A percentile compares a stretch with the other conserved stretches of the same genome.
Evolutionary conservation across 2,888 invertebrate genomes (phyloP).

Genomic region (Gari tellinella): DNA sequence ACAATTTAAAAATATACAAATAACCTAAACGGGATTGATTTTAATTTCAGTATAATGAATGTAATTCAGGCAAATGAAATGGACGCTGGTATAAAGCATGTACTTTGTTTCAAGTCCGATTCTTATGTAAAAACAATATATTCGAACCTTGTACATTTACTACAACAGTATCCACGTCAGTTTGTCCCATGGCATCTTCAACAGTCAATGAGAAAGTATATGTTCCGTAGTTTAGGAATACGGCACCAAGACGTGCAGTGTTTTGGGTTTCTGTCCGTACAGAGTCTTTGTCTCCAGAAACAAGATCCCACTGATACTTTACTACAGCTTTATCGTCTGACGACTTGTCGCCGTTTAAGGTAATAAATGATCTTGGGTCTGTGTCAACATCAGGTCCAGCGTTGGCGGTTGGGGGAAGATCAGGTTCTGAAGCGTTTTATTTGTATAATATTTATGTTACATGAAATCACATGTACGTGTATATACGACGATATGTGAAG

Average conservation of each 20-base stretch:
- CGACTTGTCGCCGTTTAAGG: slow-evolving; percentile 28
- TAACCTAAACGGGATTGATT: too few relatives aligned
- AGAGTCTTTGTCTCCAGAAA: slow-evolving; percentile 2
- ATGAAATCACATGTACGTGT: too few relatives aligned
- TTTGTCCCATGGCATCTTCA: slow-evolving; percentile 31
- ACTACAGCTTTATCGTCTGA: slow-evolving; percentile 36
- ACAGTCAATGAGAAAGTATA: slow-evolving; percentile 37
- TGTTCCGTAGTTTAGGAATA: slow-evolving; percentile 15
- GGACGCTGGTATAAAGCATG: too few relatives aligned
- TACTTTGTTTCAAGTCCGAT: too few relatives aligned
- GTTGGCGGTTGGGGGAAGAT: slow-evolving; percentile 35
- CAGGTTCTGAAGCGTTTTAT: slow-evolving; percentile 16
- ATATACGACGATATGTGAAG: too few relatives aligned
- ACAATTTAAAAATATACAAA: too few relatives aligned
- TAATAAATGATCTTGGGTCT: slow-evolving; percentile 21
- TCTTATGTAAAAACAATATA: neutral
- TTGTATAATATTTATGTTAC: too few relatives aligned
- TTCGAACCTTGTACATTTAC: slow-evolving; percentile 33
- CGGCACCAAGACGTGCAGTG: slow-evolving; percentile 3
- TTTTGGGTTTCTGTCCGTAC: slow-evolving; percentile 2
- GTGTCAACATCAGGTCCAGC: slow-evolving; percentile 36
- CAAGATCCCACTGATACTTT: slow-evolving; percentile 26
- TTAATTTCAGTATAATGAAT: too few relatives aligned
- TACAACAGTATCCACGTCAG: slow-evolving; percentile 29
- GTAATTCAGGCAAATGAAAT: too few relatives aligned